Percentiles rank a stretch among this genome's conserved stretches.
phyloP scores from a whole-genome alignment of 2,113 vertebrate genomes.

The Lophochroa leadbeateri region DNA sequence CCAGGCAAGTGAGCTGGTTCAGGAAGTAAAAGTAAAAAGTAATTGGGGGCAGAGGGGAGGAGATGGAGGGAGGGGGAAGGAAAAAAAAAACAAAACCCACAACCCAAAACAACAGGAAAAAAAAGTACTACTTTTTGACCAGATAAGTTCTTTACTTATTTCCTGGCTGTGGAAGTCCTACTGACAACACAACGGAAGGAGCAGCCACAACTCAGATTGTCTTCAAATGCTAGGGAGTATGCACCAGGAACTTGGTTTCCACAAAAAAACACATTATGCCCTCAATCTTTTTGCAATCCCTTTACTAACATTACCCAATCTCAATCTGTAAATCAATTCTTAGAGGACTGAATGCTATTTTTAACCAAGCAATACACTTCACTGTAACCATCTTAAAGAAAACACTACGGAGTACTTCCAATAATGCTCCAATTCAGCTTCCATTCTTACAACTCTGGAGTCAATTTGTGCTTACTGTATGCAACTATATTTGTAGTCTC shows the following conservation, averaged over 20 bases:
- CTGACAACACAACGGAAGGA: background rate
- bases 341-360: background rate
- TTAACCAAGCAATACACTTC: background rate
- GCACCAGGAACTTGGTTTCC: background rate
- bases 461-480: background rate
- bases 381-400: background rate
- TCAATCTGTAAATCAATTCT: background rate
- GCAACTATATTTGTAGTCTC: background rate
- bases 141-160: background rate
- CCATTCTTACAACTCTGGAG: background rate
- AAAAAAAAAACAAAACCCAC: background rate
- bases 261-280: background rate
- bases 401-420: background rate
- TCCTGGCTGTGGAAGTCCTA: background rate
- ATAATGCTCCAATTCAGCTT: background rate
- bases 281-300: background rate
- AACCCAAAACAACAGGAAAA: background rate
- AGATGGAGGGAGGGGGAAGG: background rate
- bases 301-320: background rate
- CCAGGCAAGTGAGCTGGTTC: background rate
- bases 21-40: background rate
- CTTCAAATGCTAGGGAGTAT: background rate
- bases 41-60: background rate
- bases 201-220: background rate
- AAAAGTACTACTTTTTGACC: background rate